Conservation (phyloP, 35 echinoderm and acorn worm species). For the Patiria miniata region DNA sequence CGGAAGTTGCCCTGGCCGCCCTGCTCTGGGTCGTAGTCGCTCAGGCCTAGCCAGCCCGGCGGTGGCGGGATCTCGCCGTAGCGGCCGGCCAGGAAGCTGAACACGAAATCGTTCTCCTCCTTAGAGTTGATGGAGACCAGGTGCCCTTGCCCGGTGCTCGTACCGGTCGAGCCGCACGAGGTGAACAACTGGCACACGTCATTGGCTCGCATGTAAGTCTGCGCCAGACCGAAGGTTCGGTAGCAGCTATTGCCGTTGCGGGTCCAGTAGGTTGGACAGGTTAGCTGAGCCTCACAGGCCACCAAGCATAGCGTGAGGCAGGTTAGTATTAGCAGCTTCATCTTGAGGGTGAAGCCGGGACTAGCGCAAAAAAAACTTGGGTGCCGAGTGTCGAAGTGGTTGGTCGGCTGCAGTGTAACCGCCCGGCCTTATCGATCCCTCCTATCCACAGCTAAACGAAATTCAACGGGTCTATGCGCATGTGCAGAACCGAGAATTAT, state of each 20-base stretch:
- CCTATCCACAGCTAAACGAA: too few species aligned
- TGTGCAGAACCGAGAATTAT: neutral
- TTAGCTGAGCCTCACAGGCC: neutral
- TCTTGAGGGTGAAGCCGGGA: neutral
- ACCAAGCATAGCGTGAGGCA: neutral
- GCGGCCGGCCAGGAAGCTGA: neutral
- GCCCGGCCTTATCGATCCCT: too few species aligned
- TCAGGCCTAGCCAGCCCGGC: neutral
- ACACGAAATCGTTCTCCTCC: neutral
- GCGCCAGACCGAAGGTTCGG: neutral
- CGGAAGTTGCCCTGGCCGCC: neutral
- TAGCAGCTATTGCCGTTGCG: neutral
- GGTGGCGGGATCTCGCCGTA: neutral
- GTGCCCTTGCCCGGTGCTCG: neutral
- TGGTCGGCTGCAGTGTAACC: too few species aligned
- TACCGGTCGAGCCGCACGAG: neutral
- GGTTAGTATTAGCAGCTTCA: neutral
- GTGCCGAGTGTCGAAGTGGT: neutral
- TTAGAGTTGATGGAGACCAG: neutral
- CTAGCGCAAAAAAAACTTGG: neutral
- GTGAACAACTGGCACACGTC: slow-evolving; percentile 2
- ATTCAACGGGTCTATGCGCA: neutral
- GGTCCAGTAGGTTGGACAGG: slow-evolving; percentile 7
- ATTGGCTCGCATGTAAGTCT: neutral
- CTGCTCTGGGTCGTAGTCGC: neutral